Conservation (phyloP, 2,888 invertebrate genomes). For the Drosophila picticornis region DNA sequence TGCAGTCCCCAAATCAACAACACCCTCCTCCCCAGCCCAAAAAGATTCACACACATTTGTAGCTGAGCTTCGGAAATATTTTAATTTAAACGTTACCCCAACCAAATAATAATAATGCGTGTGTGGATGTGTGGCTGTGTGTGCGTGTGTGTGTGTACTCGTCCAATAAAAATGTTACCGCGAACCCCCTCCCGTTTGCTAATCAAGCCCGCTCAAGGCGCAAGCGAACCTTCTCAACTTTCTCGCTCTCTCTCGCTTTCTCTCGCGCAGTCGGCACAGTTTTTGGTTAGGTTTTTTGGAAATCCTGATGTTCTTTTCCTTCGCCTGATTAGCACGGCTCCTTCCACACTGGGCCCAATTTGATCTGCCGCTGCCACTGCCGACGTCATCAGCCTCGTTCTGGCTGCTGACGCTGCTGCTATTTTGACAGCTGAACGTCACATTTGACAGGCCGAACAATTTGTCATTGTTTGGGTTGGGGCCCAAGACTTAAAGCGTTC, state of each 20-base stretch:
- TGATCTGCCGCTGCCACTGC: slow-evolving; percentile 9
- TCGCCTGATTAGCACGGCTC: slow-evolving; percentile 37
- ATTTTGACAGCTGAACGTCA: slow-evolving; percentile 83
- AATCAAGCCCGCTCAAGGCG: slow-evolving; percentile 1
- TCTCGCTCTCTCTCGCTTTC: neutral
- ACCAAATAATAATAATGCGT: slow-evolving; percentile 34
- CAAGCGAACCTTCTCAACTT: neutral
- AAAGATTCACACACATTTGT: slow-evolving; percentile 42
- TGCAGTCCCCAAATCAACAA: slow-evolving; percentile 15
- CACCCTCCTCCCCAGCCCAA: slow-evolving; percentile 5
- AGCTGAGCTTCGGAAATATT: slow-evolving; percentile 58
- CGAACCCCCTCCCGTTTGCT: neutral
- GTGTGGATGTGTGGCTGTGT: neutral
- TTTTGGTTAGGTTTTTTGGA: slow-evolving; percentile 22
- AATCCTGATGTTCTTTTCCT: slow-evolving; percentile 17
- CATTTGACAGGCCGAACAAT: slow-evolving; percentile 79
- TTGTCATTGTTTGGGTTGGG: slow-evolving; percentile 70
- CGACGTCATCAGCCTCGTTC: slow-evolving; percentile 30
- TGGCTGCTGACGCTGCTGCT: slow-evolving; percentile 60
- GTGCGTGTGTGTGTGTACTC: slow-evolving; percentile 11
- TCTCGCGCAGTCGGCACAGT: slow-evolving; percentile 35
- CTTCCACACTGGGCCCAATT: slow-evolving; percentile 27
- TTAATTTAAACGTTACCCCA: slow-evolving; percentile 64
- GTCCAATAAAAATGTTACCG: slow-evolving; percentile 63
- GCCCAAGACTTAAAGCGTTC: slow-evolving; percentile 27